phyloP scores from a whole-genome alignment of 2,888 invertebrate species.

The Euzophera pinguis region DNA sequence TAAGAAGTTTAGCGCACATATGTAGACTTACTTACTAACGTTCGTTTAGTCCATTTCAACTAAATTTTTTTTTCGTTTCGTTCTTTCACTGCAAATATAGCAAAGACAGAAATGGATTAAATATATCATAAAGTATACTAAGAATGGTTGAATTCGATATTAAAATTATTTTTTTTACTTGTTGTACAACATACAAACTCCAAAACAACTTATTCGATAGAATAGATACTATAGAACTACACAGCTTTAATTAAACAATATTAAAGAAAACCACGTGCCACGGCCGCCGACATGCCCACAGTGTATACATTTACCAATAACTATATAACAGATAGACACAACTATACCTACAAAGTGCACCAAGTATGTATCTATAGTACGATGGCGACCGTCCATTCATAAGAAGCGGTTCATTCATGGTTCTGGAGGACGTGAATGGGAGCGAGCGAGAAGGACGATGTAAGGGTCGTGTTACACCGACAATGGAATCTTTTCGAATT shows the following conservation, averaged over 20 bases:
- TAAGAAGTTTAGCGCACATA: too few relatives aligned
- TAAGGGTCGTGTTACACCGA: constrained; percentile 70
- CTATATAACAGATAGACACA: constrained; percentile 52
- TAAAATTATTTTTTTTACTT: too few relatives aligned
- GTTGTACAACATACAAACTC: too few relatives aligned
- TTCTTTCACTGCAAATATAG: too few relatives aligned
- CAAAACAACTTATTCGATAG: too few relatives aligned
- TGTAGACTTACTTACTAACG: too few relatives aligned
- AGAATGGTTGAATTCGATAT: too few relatives aligned
- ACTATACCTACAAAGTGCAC: constrained; percentile 42
- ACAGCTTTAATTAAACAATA: constrained; percentile 25
- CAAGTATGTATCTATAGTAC: constrained; percentile 73
- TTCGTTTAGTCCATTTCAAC: too few relatives aligned
- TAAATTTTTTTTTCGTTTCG: too few relatives aligned
- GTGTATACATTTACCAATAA: constrained; percentile 40
- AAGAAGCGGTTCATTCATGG: constrained; percentile 78
- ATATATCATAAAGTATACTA: too few relatives aligned
- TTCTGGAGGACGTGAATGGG: constrained; percentile 69
- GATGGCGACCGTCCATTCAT: constrained; percentile 75
- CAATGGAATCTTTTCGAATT: constrained; percentile 60
- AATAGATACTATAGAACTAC: background rate
- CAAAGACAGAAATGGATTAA: too few relatives aligned
- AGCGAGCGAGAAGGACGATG: constrained; percentile 60
- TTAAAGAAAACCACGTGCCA: constrained; percentile 65
- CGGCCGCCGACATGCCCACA: constrained; percentile 32